These are phyloP conservation scores for Sinodicranocentrus sp. DNA, from an alignment of 2,888 invertebrate species.

Conservation along the genomic window DNA sequence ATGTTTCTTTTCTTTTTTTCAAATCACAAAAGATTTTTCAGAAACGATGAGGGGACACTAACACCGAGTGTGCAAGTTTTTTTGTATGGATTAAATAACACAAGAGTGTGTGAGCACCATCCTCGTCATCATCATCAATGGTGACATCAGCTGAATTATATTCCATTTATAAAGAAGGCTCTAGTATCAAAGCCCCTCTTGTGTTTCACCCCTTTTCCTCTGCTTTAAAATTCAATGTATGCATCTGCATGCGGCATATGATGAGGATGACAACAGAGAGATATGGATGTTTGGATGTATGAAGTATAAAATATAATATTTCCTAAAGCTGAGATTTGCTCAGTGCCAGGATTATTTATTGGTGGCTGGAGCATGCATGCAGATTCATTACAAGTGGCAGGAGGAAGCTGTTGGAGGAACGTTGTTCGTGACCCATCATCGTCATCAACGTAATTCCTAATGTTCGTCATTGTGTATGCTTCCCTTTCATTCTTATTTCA, in stretches of 20 bases:
- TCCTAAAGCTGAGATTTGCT: conserved; percentile 22
- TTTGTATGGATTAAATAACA: conserved; percentile 19
- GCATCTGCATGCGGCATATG: not conserved
- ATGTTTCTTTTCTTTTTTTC: too few species aligned
- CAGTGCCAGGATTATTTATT: conserved; percentile 23
- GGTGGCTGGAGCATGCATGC: conserved; percentile 18
- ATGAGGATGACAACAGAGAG: not conserved
- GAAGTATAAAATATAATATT: not conserved
- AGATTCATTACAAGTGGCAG: conserved; percentile 24
- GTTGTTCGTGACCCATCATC: conserved; percentile 18
- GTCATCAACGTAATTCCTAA: conserved; percentile 25
- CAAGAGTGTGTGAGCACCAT: conserved; percentile 14
- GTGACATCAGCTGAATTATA: conserved; percentile 12
- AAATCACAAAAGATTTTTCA: too few species aligned
- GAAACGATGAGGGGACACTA: too few species aligned
- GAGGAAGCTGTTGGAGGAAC: not conserved
- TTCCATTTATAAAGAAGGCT: too few species aligned
- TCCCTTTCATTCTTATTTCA: too few species aligned
- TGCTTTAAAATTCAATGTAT: not conserved
- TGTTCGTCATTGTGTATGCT: not conserved
- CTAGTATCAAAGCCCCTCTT: not conserved
- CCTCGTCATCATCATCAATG: not conserved
- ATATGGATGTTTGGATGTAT: not conserved
- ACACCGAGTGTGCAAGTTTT: too few species aligned
- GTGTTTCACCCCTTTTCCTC: conserved; percentile 1